Base-by-base conservation (phyloP, 2,797 vertebrate species). In the Schizothorax lantsangensis region DNA sequence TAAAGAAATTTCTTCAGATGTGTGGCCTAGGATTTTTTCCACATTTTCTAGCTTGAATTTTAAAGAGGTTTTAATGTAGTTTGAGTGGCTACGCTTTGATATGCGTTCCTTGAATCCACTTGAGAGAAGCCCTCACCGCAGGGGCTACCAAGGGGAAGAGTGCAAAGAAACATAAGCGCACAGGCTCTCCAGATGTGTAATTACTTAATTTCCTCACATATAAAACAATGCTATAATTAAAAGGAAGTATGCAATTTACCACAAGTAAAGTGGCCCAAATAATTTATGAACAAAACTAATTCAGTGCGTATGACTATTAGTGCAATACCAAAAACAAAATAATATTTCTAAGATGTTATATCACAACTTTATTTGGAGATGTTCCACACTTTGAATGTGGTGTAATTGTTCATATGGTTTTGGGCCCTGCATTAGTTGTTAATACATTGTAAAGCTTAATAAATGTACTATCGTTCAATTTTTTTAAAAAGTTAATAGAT, bases 181-280 rank as follows among this genome's bases (percentile, higher is more conserved):
- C 71, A 59, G 57, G 15, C 83, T 72, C 52, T 30, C 83, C 49
- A 80, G 62, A 81, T 68, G 49, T 77, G 62, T 52, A 62, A 80
- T 93, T 91, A 92, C 91, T 75, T 84, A 91, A 91, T 81, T 80
- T 86, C 85, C 90, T 91, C 89, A 92, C 62, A 91, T 91, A 92
- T 73, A 84, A 72, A 77, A 80, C 84, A 80, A 45, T 47, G 69
- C 68, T 57, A 38, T 52, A 45, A 64, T 73, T 80, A 47, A 59
- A 45, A 71, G 40, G 64, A 59, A 82, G 66, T n/a, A 7, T 49
- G 73, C 52, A 30, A 62, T 74, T 83, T 84, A 88, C 40, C 57
- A 21, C 69, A 77, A 91, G 85, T 86, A 38, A 45, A 45, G 83
- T 43, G 15, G 49, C 62, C 78, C 66, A 79, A 78, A 78, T 52